Evolutionary conservation across 2,113 vertebrate genomes (phyloP).

Genomic region (Myotis yumanensis): DNA sequence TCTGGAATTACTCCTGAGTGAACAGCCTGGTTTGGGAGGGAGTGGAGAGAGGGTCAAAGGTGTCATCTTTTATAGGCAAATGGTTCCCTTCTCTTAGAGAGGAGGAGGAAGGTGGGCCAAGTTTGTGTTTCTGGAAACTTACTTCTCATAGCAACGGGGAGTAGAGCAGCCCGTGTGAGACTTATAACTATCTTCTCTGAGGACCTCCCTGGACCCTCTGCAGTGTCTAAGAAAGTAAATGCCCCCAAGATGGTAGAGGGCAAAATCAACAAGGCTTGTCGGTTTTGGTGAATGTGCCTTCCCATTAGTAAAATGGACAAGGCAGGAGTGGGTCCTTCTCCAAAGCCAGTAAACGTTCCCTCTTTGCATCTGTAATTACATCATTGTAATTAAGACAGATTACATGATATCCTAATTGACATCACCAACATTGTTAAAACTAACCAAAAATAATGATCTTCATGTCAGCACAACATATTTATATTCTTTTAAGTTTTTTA

Average conservation of each 20-base stretch:
- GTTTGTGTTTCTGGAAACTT: neutral
- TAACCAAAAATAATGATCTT: neutral
- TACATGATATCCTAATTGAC: neutral
- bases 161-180: neutral
- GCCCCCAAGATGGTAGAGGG: neutral
- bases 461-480: neutral
- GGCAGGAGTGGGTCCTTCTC: neutral
- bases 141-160: neutral
- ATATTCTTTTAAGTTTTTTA: conserved; percentile 19
- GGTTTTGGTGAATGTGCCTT: neutral
- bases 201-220: neutral
- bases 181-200: neutral
- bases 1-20: neutral
- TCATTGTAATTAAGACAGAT: neutral
- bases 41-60: neutral
- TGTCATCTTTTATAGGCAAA: neutral
- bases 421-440: neutral
- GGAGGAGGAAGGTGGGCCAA: neutral
- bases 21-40: neutral
- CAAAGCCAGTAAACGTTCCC: neutral
- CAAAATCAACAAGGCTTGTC: neutral
- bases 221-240: neutral
- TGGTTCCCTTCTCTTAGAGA: neutral
- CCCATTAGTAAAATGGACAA: neutral
- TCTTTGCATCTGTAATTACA: neutral